Conservation (phyloP, 2,113 vertebrate genomes). For the Limanda limanda region DNA sequence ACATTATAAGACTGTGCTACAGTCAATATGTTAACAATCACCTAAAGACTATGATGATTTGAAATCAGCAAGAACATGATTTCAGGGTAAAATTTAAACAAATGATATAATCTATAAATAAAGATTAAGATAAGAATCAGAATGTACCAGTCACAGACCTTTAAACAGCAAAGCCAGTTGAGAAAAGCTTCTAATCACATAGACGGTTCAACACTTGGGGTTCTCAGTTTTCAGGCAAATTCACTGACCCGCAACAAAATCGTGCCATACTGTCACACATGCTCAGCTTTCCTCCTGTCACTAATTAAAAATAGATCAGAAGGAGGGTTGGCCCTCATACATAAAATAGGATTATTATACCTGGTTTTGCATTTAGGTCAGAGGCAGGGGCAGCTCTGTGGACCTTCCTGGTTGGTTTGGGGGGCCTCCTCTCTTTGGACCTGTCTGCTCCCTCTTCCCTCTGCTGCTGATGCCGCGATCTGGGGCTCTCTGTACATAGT, state of each 20-base stretch:
- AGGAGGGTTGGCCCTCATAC: background rate
- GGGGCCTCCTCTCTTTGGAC: constrained; percentile 85
- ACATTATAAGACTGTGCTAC: no score
- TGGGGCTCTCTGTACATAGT: constrained; percentile 66
- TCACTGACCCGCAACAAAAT: constrained; percentile 27
- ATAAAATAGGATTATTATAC: constrained; percentile 77
- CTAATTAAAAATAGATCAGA: constrained; percentile 53
- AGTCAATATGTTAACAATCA: background rate
- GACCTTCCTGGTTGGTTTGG: constrained; percentile 89
- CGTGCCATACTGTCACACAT: constrained; percentile 35
- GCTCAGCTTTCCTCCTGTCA: constrained; percentile 42
- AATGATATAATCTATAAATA: background rate
- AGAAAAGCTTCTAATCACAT: constrained; percentile 1
- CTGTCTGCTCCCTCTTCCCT: constrained; percentile 79
- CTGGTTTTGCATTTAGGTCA: constrained; percentile 87
- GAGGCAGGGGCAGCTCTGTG: constrained; percentile 82
- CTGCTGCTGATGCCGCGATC: constrained; percentile 73
- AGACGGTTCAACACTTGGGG: background rate
- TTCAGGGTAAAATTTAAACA: background rate
- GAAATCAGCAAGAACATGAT: background rate
- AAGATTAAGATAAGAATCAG: background rate
- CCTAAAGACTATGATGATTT: background rate
- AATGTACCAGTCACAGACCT: background rate
- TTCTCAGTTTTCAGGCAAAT: constrained; percentile 1
- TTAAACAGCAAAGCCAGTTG: background rate